A percentile compares a stretch with the other conserved stretches of the same genome.
phyloP scores from a whole-genome alignment of 2,797 vertebrate genomes.

The Tinamus major region DNA sequence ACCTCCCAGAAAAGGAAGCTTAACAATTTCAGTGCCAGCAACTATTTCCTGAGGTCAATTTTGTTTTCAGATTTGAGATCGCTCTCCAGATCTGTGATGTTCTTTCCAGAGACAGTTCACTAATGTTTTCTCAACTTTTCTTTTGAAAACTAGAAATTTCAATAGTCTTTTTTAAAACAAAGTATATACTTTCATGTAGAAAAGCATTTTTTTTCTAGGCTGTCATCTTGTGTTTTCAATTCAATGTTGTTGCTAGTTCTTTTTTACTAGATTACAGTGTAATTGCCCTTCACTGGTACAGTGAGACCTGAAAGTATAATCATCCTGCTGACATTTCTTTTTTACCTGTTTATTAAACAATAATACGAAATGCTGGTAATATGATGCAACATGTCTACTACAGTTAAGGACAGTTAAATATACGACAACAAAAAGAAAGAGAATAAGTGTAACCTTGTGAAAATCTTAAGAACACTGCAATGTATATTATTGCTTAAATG shows the following conservation, averaged over 20 bases:
- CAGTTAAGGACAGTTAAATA: neutral
- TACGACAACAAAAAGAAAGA: neutral
- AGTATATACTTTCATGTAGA: neutral
- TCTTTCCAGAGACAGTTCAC: neutral
- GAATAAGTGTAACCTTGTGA: neutral
- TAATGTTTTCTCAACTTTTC: neutral
- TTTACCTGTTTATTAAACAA: constrained; percentile 25
- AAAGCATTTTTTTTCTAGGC: neutral
- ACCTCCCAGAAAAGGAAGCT: neutral
- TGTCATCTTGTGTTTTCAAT: constrained; percentile 28
- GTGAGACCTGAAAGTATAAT: constrained; percentile 11
- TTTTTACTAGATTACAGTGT: neutral
- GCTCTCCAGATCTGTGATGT: neutral
- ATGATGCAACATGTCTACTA: neutral
- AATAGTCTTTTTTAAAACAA: neutral
- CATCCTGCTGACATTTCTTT: neutral
- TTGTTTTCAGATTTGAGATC: neutral
- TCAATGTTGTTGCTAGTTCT: neutral
- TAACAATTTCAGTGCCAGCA: neutral
- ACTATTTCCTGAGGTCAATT: neutral
- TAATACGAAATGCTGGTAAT: neutral
- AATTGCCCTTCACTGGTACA: neutral
- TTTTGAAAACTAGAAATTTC: neutral
- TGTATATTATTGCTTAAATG: neutral
- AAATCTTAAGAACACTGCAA: neutral